phyloP scores from a whole-genome alignment of 2,113 vertebrate species.

The Cisticola juncidis region DNA sequence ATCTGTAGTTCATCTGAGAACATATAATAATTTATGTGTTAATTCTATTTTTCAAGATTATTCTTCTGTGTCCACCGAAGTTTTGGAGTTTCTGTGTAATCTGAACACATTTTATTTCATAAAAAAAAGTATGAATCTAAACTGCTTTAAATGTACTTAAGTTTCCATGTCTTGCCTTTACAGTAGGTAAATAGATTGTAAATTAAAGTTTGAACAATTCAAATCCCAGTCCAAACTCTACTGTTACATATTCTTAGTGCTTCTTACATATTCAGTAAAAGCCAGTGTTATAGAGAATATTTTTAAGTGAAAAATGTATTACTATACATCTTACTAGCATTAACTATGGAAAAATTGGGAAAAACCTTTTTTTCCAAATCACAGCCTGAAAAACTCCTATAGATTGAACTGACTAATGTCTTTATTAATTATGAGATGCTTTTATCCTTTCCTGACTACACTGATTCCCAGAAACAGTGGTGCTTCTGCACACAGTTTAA shows the following conservation, averaged over 20 bases:
- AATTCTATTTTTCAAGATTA: background rate
- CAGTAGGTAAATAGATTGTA: rapidly evolving
- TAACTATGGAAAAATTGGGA: background rate
- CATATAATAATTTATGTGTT: background rate
- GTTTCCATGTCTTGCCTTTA: background rate
- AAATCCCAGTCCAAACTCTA: background rate
- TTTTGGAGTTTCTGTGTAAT: background rate
- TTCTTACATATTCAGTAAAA: background rate
- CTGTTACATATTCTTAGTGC: background rate
- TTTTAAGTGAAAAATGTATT: background rate
- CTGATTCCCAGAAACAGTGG: slow-evolving; percentile 68
- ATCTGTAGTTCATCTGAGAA: background rate
- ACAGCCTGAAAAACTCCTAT: background rate
- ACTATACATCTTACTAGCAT: background rate
- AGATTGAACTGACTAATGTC: slow-evolving; percentile 8
- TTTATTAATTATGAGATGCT: slow-evolving; percentile 61
- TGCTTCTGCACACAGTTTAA: slow-evolving; percentile 52
- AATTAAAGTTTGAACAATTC: background rate
- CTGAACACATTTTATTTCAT: background rate
- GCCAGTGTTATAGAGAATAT: background rate
- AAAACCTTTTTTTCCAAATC: slow-evolving; percentile 30
- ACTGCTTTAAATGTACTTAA: background rate
- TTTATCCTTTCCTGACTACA: slow-evolving; percentile 42
- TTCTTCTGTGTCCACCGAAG: background rate
- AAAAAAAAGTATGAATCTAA: background rate